phyloP scores from a whole-genome alignment of 2,888 invertebrate species.

The Ectobius pallidus region DNA sequence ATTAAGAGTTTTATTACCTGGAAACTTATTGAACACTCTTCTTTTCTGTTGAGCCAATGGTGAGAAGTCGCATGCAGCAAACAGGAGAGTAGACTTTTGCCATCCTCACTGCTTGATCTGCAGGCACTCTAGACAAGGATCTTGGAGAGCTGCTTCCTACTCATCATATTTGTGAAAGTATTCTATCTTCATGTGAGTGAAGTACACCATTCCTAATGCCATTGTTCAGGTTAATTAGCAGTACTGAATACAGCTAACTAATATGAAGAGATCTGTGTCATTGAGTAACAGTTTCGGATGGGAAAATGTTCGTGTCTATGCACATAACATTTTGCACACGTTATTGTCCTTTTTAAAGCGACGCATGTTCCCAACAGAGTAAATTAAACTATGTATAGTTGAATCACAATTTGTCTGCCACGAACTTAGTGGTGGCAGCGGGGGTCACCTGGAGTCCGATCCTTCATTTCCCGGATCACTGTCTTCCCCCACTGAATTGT shows the following conservation, averaged over 20 bases:
- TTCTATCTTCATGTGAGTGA: too few species aligned
- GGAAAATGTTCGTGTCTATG: background rate
- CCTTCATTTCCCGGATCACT: constrained; percentile 60
- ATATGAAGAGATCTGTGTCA: background rate
- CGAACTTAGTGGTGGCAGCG: background rate
- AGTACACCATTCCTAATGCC: too few species aligned
- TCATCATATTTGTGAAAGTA: too few species aligned
- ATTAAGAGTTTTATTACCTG: too few species aligned
- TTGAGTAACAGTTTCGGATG: background rate
- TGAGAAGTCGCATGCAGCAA: too few species aligned
- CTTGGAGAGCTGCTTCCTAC: too few species aligned
- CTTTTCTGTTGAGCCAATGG: too few species aligned
- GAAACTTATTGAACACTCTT: too few species aligned
- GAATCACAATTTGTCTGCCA: background rate
- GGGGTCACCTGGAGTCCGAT: constrained; percentile 63
- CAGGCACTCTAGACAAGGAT: too few species aligned
- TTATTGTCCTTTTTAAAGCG: background rate
- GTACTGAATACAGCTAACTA: background rate
- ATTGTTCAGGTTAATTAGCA: background rate
- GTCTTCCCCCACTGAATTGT: constrained; percentile 62
- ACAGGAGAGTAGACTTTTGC: too few species aligned
- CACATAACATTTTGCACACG: background rate
- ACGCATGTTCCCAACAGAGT: too few species aligned
- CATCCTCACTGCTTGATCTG: too few species aligned
- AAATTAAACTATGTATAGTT: background rate